Base-by-base conservation (phyloP, 2,888 invertebrate species). In the Antitype chi region DNA sequence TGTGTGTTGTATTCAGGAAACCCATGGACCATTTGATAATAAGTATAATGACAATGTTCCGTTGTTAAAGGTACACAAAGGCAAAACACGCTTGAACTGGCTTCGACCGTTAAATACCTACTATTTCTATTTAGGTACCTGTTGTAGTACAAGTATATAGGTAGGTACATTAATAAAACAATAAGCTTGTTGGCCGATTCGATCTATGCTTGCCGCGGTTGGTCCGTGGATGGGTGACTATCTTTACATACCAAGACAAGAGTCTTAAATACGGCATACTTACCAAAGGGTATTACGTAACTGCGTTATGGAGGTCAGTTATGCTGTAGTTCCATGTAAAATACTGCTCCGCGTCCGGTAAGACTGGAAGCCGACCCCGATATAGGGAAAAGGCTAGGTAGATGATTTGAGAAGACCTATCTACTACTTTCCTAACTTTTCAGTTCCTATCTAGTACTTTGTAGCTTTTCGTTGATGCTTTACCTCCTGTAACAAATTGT, bases 41-140 rank as follows among this genome's bases (percentile, higher is more conserved):
- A 83, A 83, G 84, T 78, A 88, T 95, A 94, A 95, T 95, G 92
- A 93, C 90, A 90, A 93, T 94, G 92, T 95, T 95, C 95, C 94
- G 94, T 94, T 93, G 90, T 92, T 90, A 90, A 87, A 84, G 93
- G 90, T 87, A 70, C 64, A 94, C 94, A 94, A 94, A 93, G 91
- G 92, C 87, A 88, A 88, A 88, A 85, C 80, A 85, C 80, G 85
- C 84, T 84, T 77, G 73, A 70, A 84, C 76, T 78, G 76, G 69
- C 59, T 78, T 68, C 28, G 25, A 62, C 73, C 49, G 76, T 77
- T 82, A 72, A 71, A 78, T 74, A 79, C 55, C 59, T 63, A 74
- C 70, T 78, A 76, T 76, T 76, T 55, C 15, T 55, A 81, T 81
- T 62, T 76, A 47, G n/a, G 20, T 49, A 25, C 43, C 43, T 60